A percentile compares a stretch with the other conserved stretches of the same genome.
These are phyloP conservation scores for Euplagia quadripunctaria DNA, from an alignment of 2,888 invertebrate genomes.

Conservation along the genomic window DNA sequence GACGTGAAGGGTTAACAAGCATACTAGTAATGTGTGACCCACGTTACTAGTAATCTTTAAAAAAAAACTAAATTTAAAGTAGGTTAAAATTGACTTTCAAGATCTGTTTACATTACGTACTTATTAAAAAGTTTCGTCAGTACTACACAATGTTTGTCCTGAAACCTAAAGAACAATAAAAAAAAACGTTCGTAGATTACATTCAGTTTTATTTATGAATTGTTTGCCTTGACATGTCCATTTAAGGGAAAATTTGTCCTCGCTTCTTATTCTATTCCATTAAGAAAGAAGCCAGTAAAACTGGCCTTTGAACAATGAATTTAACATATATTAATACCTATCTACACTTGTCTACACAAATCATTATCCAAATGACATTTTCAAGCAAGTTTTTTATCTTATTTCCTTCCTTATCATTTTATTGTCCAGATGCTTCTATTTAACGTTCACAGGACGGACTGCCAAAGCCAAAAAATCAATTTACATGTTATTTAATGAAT, in stretches of 20 bases:
- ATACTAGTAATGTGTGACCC: no score
- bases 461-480: constrained; percentile 74
- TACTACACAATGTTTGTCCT: no score
- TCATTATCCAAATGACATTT: constrained; percentile 68
- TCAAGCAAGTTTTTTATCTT: constrained; percentile 60
- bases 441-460: constrained; percentile 55
- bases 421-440: constrained; percentile 70
- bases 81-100: no score
- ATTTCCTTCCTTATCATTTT: constrained; percentile 72
- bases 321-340: constrained; percentile 47
- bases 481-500: constrained; percentile 79
- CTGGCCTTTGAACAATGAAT: constrained; percentile 37
- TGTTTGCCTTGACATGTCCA: background rate
- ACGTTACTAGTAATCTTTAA: no score
- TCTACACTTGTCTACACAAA: constrained; percentile 56
- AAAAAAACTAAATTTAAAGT: no score
- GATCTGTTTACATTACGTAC: no score
- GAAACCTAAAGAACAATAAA: background rate
- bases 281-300: constrained; percentile 26
- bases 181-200: background rate
- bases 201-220: background rate
- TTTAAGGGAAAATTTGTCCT: background rate
- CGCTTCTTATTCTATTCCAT: background rate
- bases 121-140: no score
- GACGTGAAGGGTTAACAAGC: no score